Evolutionary conservation across 2,888 invertebrate species (phyloP).

Genomic region (Hypomecis punctinalis): DNA sequence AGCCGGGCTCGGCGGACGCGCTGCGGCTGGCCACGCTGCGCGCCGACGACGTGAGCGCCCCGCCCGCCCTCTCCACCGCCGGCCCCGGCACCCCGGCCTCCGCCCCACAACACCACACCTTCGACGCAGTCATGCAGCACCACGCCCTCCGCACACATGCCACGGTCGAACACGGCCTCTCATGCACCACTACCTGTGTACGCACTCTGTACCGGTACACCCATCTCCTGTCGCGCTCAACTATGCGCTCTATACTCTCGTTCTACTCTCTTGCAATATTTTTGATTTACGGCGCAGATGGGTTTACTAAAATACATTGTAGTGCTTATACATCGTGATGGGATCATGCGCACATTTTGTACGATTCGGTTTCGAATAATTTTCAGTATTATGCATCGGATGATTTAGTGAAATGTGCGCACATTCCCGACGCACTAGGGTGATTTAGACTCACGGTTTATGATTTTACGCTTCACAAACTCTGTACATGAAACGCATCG

Average conservation of each 20-base stretch:
- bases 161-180: constrained; percentile 69
- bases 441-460: constrained; percentile 45
- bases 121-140: constrained; percentile 84
- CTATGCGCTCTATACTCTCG: not conserved
- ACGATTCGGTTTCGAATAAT: constrained; percentile 18
- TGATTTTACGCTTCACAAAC: constrained; percentile 66
- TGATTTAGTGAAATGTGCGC: constrained; percentile 42
- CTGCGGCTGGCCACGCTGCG: constrained; percentile 83
- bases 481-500: constrained; percentile 68
- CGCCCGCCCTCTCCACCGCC: constrained; percentile 56
- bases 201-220: constrained; percentile 44
- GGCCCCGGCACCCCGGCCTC: constrained; percentile 59
- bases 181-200: constrained; percentile 50
- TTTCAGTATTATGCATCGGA: constrained; percentile 28
- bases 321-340: constrained; percentile 47
- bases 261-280: not conserved
- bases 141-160: constrained; percentile 81
- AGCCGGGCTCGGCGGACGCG: constrained; percentile 85
- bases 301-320: constrained; percentile 43
- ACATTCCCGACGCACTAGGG: constrained; percentile 44
- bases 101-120: constrained; percentile 81
- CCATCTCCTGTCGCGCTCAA: constrained; percentile 41
- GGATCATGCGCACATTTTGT: constrained; percentile 43
- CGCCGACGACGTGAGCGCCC: constrained; percentile 84
- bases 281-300: constrained; percentile 36